phyloP scores from a whole-genome alignment of 2,797 vertebrate species.

The Odontamblyopus rebecca region DNA sequence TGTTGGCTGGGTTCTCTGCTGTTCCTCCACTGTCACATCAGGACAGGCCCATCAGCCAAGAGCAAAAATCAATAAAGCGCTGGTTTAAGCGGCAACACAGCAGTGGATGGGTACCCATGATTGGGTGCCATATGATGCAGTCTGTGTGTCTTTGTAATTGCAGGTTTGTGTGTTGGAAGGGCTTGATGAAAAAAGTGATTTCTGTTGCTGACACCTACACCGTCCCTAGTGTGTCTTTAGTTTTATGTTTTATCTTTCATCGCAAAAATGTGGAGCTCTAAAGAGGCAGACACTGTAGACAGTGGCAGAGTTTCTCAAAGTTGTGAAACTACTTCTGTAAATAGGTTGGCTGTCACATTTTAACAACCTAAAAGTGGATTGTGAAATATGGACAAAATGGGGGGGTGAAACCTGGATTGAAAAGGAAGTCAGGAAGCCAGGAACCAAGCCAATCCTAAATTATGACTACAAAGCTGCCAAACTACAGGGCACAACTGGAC shows the following conservation, averaged over 20 bases:
- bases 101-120: slow-evolving; percentile 49
- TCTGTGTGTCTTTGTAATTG: slow-evolving; percentile 45
- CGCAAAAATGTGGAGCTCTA: slow-evolving; percentile 12
- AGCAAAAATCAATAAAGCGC: slow-evolving; percentile 39
- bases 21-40: slow-evolving; percentile 26
- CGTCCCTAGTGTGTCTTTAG: slow-evolving; percentile 2
- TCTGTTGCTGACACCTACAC: slow-evolving; percentile 7
- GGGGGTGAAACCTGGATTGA: neutral
- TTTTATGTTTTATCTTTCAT: slow-evolving; percentile 31
- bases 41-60: slow-evolving; percentile 20
- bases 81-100: slow-evolving; percentile 22
- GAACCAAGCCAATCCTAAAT: neutral
- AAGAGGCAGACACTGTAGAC: neutral
- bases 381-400: neutral
- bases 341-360: neutral
- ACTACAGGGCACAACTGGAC: neutral
- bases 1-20: neutral
- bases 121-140: slow-evolving; percentile 29
- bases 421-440: neutral
- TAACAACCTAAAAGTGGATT: too few species aligned
- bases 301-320: neutral
- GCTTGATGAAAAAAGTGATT: slow-evolving; percentile 7
- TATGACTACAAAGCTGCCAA: neutral
- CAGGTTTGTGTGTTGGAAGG: neutral
- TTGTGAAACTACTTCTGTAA: neutral